Evolutionary conservation across 2,797 vertebrate species (phyloP).

Genomic region (Sebastes goodei): DNA sequence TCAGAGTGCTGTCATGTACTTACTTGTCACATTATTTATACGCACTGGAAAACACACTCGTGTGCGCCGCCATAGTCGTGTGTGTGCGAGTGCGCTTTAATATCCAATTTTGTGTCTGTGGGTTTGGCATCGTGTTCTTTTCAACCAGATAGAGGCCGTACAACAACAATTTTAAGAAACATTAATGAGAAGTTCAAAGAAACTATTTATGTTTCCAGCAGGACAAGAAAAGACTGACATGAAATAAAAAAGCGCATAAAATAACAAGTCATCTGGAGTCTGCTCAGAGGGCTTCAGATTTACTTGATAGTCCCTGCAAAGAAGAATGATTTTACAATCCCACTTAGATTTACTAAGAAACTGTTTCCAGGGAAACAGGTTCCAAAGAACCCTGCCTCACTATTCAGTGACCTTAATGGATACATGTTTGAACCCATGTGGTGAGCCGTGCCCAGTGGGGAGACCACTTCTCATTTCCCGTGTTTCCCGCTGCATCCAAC

Average conservation of each 20-base stretch:
- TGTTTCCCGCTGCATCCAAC: conserved; percentile 35
- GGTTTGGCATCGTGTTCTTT: conserved; percentile 24
- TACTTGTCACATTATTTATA: conserved; percentile 69
- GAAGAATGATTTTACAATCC: conserved; percentile 8
- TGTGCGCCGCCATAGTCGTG: neutral
- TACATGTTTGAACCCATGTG: conserved; percentile 30
- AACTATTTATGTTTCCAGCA: conserved; percentile 33
- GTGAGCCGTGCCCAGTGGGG: conserved; percentile 25
- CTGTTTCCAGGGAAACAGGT: conserved; percentile 33
- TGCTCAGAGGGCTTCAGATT: neutral
- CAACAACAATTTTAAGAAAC: conserved; percentile 20
- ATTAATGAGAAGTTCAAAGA: conserved; percentile 30
- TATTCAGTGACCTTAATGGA: conserved; percentile 36
- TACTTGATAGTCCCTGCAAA: neutral
- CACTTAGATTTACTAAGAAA: conserved; percentile 28
- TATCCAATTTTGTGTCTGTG: conserved; percentile 18
- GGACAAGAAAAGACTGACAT: conserved; percentile 11
- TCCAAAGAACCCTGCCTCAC: conserved; percentile 3
- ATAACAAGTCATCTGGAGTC: neutral
- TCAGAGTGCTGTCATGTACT: conserved; percentile 65
- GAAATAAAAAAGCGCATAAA: conserved; percentile 24
- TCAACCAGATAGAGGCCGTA: conserved; percentile 19
- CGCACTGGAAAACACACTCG: conserved; percentile 18
- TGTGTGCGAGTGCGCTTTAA: conserved; percentile 9
- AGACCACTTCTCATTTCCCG: conserved; percentile 26